A percentile compares a stretch with the other conserved stretches of the same genome.
These are phyloP conservation scores for Corythornis cristatus DNA, from an alignment of 2,113 vertebrate species.

Conservation along the genomic window DNA sequence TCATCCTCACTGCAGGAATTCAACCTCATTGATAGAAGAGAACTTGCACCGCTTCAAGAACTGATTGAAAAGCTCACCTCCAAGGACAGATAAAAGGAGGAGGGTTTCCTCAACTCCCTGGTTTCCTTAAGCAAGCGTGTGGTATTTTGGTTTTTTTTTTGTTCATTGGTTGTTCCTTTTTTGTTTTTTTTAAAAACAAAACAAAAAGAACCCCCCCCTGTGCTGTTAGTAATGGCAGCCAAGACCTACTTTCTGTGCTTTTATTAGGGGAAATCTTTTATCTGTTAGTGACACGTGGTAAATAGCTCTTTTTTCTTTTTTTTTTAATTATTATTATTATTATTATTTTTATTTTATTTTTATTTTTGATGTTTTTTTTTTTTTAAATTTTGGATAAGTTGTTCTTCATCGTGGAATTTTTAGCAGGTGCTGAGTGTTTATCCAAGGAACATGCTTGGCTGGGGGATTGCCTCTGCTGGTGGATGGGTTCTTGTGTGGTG, in stretches of 20 bases:
- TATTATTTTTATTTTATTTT: background rate
- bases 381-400: background rate
- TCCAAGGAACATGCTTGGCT: slow-evolving; percentile 25
- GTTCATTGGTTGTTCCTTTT: slow-evolving; percentile 30
- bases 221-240: slow-evolving; percentile 66
- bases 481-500: slow-evolving; percentile 69
- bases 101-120: slow-evolving; percentile 34
- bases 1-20: slow-evolving; percentile 77
- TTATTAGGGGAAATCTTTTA: slow-evolving; percentile 65
- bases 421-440: slow-evolving; percentile 49
- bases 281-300: slow-evolving; percentile 66
- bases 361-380: background rate
- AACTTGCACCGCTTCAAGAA: slow-evolving; percentile 88
- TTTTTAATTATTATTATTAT: no score
- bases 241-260: slow-evolving; percentile 74
- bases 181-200: background rate
- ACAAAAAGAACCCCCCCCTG: background rate
- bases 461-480: slow-evolving; percentile 62
- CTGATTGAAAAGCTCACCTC: slow-evolving; percentile 90
- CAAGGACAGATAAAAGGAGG: slow-evolving; percentile 86
- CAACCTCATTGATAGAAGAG: slow-evolving; percentile 89
- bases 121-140: slow-evolving; percentile 65
- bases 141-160: slow-evolving; percentile 60
- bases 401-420: slow-evolving; percentile 60
- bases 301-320: slow-evolving; percentile 1